Conservation (phyloP, 2,797 vertebrate genomes). For the Silurus lanzhouensis region DNA sequence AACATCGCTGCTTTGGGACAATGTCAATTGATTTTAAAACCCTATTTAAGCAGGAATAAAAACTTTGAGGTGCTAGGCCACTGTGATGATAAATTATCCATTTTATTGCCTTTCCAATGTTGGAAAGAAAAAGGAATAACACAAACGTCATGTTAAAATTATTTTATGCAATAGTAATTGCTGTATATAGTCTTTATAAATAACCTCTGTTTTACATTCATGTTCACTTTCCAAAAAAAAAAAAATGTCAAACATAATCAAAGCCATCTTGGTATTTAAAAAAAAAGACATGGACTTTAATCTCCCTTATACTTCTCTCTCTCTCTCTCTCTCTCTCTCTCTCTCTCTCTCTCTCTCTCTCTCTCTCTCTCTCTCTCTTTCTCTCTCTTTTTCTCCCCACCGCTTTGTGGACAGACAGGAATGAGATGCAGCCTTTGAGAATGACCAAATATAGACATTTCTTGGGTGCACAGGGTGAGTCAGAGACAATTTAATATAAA, state of each 20-base stretch:
- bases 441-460: constrained; percentile 85
- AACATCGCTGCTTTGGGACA: too few species aligned
- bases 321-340: too few species aligned
- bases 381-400: neutral
- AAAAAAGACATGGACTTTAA: neutral
- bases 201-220: neutral
- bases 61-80: neutral
- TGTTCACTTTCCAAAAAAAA: neutral
- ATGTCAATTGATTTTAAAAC: neutral
- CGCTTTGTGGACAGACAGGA: constrained; percentile 66
- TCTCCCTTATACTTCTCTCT: neutral
- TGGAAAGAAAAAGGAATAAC: neutral
- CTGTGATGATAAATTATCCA: neutral
- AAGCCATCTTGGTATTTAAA: neutral
- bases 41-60: neutral
- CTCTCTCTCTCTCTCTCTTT: constrained; percentile 28
- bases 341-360: constrained; percentile 6
- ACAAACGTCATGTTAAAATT: neutral
- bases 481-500: constrained; percentile 64
- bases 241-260: neutral
- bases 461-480: constrained; percentile 63
- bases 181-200: neutral
- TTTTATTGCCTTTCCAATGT: neutral
- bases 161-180: neutral
- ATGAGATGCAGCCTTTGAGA: constrained; percentile 76